A percentile compares a stretch with the other conserved stretches of the same genome.
These are phyloP conservation scores for Enteromius viviparus DNA, from an alignment of 2,797 vertebrate species.

Conservation along the genomic window DNA sequence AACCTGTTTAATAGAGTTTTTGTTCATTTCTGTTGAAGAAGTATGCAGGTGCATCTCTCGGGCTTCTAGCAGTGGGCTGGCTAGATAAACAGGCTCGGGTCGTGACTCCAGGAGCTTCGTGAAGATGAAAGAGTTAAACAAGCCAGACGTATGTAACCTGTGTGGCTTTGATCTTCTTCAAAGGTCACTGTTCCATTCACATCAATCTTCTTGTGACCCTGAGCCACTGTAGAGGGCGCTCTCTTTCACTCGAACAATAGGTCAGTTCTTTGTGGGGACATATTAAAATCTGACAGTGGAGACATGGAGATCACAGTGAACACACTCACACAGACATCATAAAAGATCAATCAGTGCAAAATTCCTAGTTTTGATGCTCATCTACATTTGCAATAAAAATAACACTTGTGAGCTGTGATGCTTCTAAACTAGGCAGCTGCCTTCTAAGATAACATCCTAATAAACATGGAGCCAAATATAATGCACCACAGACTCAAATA, in stretches of 20 bases:
- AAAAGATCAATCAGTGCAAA: constrained; percentile 11
- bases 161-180: constrained; percentile 79
- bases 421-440: neutral
- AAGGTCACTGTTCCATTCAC: constrained; percentile 73
- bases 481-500: neutral
- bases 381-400: neutral
- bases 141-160: constrained; percentile 69
- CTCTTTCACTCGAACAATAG: constrained; percentile 34
- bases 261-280: constrained; percentile 32
- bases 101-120: constrained; percentile 62
- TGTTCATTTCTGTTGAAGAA: constrained; percentile 8
- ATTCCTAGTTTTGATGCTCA: neutral
- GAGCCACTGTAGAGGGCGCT: constrained; percentile 53
- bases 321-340: neutral
- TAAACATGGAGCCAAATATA: neutral
- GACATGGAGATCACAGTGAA: constrained; percentile 26
- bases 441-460: neutral
- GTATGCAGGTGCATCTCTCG: constrained; percentile 40
- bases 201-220: constrained; percentile 68
- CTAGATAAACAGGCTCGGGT: constrained; percentile 69
- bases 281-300: constrained; percentile 26
- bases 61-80: constrained; percentile 59
- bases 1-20: neutral
- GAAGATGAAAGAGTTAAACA: constrained; percentile 79
- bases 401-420: neutral